Evolutionary conservation across 2,797 vertebrate species (phyloP), one percentile per base, ranked within the genome.

Genomic region (Rallus crepitans): DNA sequence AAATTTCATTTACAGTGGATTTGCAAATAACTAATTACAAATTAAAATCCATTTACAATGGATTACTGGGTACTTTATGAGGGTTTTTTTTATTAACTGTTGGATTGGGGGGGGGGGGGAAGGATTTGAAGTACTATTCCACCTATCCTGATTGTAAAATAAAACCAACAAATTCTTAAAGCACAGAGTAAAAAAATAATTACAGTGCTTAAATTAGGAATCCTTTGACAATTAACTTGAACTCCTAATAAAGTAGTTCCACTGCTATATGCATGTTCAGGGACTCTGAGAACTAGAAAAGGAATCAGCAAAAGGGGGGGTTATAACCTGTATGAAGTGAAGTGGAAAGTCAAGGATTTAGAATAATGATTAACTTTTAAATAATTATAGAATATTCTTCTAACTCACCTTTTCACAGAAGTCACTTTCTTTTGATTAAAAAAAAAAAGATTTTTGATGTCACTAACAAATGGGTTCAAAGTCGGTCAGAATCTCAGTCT

Each of bases 381-480:
- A 37, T 3, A 1, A 9, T 90, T 59, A 71, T 11, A 75, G 50
- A 91, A 84, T 64, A 80, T 61, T 86, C 59, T 89, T 87, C 50
- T 42, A 89, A 50, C 57, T 90, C 86, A 89, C 87, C 72, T 96
- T 59, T 70, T 23, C 2, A 3, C 2, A 3, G 37, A 79, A 63
- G 19, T 47, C 57, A 57, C 48, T 90, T 79, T 28, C 63, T 91
- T 82, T 79, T 88, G 35, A 92, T 90, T 81, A 52, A 68, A 84
- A 75, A 65, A 65, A 65, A 28, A 86, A 66, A 63, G 2, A 75
- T 64, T 61, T 94, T 90, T 91, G 76, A 70, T 95, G 78, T 55
- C 45, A 6, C 19, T 94, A 85, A 93, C 37, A 97, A 97, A 97
- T 79, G 63, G 45, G 39, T 68, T 94, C 65, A 80, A 77, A 65